These are phyloP conservation scores for Drosophila ananassae DNA, from an alignment of 1,140 invertebrate genomes.

Conservation along the genomic window DNA sequence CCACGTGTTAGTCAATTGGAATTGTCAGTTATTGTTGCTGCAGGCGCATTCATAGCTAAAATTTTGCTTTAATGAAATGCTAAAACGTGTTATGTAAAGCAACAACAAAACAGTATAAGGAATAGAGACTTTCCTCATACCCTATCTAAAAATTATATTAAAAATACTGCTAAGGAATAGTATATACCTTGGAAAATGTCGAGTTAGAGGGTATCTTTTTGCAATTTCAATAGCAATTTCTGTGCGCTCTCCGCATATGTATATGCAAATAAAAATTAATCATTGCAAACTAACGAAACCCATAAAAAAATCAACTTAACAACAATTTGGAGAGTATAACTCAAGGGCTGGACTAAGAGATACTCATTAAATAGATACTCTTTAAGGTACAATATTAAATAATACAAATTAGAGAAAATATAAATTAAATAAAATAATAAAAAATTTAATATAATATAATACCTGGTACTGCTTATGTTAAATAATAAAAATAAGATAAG, in stretches of 20 bases:
- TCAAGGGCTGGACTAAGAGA: slow-evolving; percentile 14
- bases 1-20: slow-evolving; percentile 51
- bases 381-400: background rate
- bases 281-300: slow-evolving; percentile 64
- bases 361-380: slow-evolving; percentile 7
- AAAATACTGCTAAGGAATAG: too few relatives aligned
- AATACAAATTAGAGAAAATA: background rate
- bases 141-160: background rate
- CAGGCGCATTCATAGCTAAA: slow-evolving; percentile 57
- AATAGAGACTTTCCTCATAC: background rate
- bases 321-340: slow-evolving; percentile 19
- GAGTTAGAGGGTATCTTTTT: slow-evolving; percentile 6
- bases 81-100: slow-evolving; percentile 73
- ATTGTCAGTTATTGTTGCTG: slow-evolving; percentile 32
- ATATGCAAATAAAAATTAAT: slow-evolving; percentile 73
- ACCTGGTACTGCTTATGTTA: too few relatives aligned
- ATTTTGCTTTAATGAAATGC: slow-evolving; percentile 70
- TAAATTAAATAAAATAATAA: background rate
- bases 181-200: background rate
- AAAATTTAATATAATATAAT: background rate
- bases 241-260: slow-evolving; percentile 42
- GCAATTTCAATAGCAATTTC: slow-evolving; percentile 68
- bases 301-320: slow-evolving; percentile 56
- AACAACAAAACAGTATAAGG: slow-evolving; percentile 19
- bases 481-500: background rate